Percentiles rank a stretch among this genome's conserved stretches.
phyloP scores from a whole-genome alignment of 1,140 invertebrate genomes.

The Platyscapa corneri region DNA sequence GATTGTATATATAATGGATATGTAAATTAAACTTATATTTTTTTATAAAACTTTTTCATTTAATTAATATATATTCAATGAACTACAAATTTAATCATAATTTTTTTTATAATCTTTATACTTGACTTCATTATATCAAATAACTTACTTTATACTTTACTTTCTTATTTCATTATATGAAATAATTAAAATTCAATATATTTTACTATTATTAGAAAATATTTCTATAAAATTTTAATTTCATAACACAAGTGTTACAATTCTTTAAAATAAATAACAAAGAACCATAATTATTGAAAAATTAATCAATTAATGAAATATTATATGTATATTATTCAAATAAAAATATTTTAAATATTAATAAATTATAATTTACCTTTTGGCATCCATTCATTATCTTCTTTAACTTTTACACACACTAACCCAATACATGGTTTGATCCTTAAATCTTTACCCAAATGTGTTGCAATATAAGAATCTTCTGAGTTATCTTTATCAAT shows the following conservation, averaged over 20 bases:
- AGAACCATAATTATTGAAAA: background rate
- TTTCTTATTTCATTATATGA: no score
- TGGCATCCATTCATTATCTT: constrained; percentile 37
- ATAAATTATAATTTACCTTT: constrained; percentile 26
- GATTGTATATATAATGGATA: no score
- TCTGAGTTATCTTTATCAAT: background rate
- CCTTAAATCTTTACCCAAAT: constrained; percentile 51
- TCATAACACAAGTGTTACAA: background rate
- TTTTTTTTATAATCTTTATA: no score
- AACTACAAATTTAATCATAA: no score
- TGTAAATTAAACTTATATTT: background rate
- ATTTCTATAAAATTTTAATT: background rate
- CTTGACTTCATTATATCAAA: no score
- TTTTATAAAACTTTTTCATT: background rate
- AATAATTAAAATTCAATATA: no score
- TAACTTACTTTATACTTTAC: no score
- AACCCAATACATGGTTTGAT: constrained; percentile 62
- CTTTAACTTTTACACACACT: constrained; percentile 53
- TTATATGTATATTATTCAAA: background rate
- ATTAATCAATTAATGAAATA: background rate
- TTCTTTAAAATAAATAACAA: background rate
- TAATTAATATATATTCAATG: no score
- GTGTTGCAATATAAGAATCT: constrained; percentile 24
- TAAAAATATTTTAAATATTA: background rate
- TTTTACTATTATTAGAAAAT: background rate